These are phyloP conservation scores for Drosophila eohydei DNA, from an alignment of 2,888 invertebrate genomes.

Conservation along the genomic window DNA sequence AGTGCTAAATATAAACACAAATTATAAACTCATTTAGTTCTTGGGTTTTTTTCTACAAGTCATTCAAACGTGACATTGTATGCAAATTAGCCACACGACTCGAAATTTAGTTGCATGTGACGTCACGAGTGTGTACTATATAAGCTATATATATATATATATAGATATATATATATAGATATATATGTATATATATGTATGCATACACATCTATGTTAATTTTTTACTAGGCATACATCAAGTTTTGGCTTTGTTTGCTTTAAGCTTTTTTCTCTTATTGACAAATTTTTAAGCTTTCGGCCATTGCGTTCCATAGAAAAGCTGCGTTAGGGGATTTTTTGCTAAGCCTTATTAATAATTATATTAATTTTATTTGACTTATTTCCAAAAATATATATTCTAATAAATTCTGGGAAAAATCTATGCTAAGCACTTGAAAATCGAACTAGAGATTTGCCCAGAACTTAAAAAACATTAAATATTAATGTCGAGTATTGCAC, in stretches of 20 bases:
- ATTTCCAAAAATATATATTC: constrained; percentile 4
- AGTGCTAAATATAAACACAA: constrained; percentile 1
- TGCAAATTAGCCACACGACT: constrained; percentile 2
- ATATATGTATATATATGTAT: no score
- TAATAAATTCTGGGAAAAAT: constrained; percentile 1
- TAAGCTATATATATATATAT: not conserved
- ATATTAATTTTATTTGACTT: not conserved
- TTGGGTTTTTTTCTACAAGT: constrained; percentile 14
- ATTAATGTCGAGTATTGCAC: constrained; percentile 18
- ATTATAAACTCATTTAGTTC: not conserved
- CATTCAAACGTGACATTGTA: constrained; percentile 12
- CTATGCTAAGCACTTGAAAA: not conserved
- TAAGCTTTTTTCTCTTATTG: not conserved
- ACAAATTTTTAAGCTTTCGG: constrained; percentile 3
- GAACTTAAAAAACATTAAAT: not conserved
- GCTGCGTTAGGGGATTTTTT: constrained; percentile 5
- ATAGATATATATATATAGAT: not conserved
- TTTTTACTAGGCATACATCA: not conserved
- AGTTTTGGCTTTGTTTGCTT: constrained; percentile 25
- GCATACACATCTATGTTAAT: constrained; percentile 22
- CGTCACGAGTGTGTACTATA: constrained; percentile 15
- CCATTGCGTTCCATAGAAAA: constrained; percentile 3
- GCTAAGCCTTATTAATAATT: not conserved
- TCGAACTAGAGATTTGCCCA: not conserved
- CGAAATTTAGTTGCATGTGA: constrained; percentile 2